Percentiles rank a stretch among this genome's conserved stretches.
Evolutionary conservation across 2,888 invertebrate genomes (phyloP).

Genomic region (Aspidiotus rigidus): DNA sequence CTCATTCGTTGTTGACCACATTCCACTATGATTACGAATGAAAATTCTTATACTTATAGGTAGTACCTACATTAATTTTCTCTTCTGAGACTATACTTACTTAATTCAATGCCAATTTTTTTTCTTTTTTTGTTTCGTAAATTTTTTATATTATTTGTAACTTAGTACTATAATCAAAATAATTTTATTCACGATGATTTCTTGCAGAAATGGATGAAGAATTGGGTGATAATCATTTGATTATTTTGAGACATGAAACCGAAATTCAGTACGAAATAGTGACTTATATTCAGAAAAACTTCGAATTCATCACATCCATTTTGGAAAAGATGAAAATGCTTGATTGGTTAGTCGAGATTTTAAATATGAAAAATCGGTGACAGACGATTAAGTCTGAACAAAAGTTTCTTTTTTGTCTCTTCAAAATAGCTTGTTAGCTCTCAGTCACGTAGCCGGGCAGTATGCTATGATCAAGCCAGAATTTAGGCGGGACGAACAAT

Average conservation of each 20-base stretch:
- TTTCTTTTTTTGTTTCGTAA: too few relatives aligned
- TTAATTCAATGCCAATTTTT: too few relatives aligned
- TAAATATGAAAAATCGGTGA: too few relatives aligned
- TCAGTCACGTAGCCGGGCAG: constrained; percentile 33
- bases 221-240: constrained; percentile 68
- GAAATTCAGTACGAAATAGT: constrained; percentile 62
- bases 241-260: constrained; percentile 71
- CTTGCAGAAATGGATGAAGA: constrained; percentile 60
- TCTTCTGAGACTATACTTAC: too few relatives aligned
- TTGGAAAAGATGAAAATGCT: constrained; percentile 52
- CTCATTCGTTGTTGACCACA: too few relatives aligned
- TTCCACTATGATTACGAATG: too few relatives aligned
- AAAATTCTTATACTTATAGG: too few relatives aligned
- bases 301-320: constrained; percentile 47
- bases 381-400: too few relatives aligned
- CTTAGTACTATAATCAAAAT: background rate
- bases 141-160: too few relatives aligned
- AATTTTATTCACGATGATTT: background rate
- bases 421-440: constrained; percentile 33
- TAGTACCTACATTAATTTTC: too few relatives aligned
- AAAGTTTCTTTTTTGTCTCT: background rate
- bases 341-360: constrained; percentile 47
- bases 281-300: constrained; percentile 51
- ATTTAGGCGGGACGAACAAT: constrained; percentile 14
- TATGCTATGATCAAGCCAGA: constrained; percentile 35